These are phyloP conservation scores for Octomys mimax DNA, from an alignment of 2,797 vertebrate species.

Conservation along the genomic window DNA sequence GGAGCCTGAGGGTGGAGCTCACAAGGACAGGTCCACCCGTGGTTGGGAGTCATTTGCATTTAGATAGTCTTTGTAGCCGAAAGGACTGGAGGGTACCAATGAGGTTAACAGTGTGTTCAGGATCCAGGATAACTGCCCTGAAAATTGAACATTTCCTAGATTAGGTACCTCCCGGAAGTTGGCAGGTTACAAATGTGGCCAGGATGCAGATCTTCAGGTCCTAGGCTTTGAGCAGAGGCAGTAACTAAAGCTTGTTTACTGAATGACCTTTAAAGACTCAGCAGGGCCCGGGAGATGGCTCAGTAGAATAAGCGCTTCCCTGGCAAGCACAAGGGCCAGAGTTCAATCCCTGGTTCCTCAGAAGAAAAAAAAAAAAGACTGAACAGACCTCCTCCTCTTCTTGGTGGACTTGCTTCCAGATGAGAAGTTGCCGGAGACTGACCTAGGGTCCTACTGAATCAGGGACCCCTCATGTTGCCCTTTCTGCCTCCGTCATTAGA, in stretches of 20 bases:
- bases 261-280: background rate
- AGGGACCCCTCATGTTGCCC: background rate
- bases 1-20: background rate
- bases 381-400: background rate
- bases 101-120: background rate
- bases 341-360: no score
- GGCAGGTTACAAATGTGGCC: background rate
- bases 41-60: background rate
- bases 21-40: background rate
- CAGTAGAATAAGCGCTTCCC: no score
- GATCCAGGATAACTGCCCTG: background rate
- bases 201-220: background rate
- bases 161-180: background rate
- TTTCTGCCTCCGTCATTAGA: background rate
- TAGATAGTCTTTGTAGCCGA: background rate
- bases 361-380: no score
- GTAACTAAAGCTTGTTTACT: background rate
- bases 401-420: background rate
- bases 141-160: background rate
- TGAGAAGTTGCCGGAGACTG: background rate
- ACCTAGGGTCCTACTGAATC: background rate
- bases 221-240: background rate
- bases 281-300: background rate
- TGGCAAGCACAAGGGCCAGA: no score
- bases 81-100: no score